Conservation (phyloP, 2,113 vertebrate species). For the Malurus alboscapulatus region DNA sequence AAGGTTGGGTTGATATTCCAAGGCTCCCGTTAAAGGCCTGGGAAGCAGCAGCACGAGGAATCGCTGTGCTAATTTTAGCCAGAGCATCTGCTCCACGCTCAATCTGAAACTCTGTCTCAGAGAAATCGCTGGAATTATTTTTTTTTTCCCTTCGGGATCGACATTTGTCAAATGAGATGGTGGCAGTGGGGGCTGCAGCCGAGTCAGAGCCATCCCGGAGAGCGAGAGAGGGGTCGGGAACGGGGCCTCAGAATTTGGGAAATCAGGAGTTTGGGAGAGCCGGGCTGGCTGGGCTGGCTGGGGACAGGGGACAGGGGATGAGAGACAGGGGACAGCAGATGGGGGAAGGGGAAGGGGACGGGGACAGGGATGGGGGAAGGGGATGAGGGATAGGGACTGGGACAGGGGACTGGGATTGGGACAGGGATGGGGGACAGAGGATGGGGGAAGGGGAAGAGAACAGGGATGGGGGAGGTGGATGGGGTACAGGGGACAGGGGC, state of each 20-base stretch:
- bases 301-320: too few relatives aligned
- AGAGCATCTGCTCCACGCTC: conserved; percentile 73
- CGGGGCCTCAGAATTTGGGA: background rate
- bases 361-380: too few relatives aligned
- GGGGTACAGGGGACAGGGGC: too few relatives aligned
- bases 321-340: too few relatives aligned
- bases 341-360: background rate
- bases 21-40: conserved; percentile 40
- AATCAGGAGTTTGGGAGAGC: background rate
- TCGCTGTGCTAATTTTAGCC: conserved; percentile 76
- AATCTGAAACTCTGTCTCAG: conserved; percentile 62
- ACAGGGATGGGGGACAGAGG: too few relatives aligned
- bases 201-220: background rate
- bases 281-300: background rate
- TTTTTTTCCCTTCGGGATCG: background rate
- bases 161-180: conserved; percentile 51
- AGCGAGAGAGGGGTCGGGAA: background rate
- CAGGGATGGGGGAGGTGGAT: too few relatives aligned
- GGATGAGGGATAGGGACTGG: too few relatives aligned
- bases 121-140: conserved; percentile 52
- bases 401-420: too few relatives aligned
- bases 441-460: too few relatives aligned
- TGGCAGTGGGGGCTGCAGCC: background rate
- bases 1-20: conserved; percentile 10
- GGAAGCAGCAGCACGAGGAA: conserved; percentile 64